phyloP scores from a whole-genome alignment of 2,797 vertebrate species.

The Semaprochilodus insignis region DNA sequence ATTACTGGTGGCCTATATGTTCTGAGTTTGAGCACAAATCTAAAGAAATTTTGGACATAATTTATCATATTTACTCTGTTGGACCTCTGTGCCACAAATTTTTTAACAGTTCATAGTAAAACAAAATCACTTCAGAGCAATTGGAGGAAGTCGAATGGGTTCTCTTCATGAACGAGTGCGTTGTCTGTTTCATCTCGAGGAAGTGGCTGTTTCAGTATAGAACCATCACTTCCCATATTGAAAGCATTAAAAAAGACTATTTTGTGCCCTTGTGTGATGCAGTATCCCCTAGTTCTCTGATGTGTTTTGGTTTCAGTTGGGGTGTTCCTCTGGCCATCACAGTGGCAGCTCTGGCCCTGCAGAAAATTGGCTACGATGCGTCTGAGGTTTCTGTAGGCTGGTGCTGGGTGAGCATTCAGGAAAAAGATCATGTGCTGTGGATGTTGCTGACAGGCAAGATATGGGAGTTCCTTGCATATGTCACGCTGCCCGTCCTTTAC shows the following conservation, averaged over 20 bases:
- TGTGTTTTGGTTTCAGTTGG: conserved; percentile 81
- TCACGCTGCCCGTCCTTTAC: conserved; percentile 89
- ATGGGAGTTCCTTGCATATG: conserved; percentile 94
- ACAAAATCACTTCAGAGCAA: neutral
- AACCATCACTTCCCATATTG: neutral
- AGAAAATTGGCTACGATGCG: conserved; percentile 93
- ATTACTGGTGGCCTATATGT: too few relatives aligned
- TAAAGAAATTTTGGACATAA: too few relatives aligned
- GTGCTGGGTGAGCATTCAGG: conserved; percentile 91
- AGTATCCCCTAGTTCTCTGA: neutral
- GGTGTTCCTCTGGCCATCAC: conserved; percentile 90
- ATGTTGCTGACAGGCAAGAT: conserved; percentile 94
- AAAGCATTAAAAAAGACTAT: neutral
- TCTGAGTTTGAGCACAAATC: too few relatives aligned
- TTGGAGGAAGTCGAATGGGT: neutral
- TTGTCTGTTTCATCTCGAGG: neutral
- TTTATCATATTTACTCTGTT: too few relatives aligned
- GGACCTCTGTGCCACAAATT: too few relatives aligned
- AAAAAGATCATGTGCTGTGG: conserved; percentile 86
- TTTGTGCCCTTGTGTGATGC: neutral
- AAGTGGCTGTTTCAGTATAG: neutral
- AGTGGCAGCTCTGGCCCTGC: conserved; percentile 80
- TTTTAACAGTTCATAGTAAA: too few relatives aligned
- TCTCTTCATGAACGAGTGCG: too few relatives aligned
- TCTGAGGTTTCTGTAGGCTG: conserved; percentile 97